Evolutionary conservation across 2,888 invertebrate species (phyloP).

Genomic region (Eristalis intricaria): DNA sequence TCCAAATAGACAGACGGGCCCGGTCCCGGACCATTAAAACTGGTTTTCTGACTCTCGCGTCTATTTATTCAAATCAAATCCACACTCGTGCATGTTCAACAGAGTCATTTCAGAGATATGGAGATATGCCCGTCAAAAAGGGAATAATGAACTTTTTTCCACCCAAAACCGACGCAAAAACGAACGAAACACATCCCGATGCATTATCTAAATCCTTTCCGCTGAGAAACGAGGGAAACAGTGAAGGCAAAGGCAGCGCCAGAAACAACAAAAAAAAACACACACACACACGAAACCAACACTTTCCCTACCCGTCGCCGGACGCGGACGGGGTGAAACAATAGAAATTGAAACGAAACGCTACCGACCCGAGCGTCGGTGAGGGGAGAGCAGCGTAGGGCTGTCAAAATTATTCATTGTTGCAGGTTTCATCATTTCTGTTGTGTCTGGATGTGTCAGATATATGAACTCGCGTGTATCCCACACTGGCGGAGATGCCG

Average conservation of each 20-base stretch:
- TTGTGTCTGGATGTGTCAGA: conserved; percentile 64
- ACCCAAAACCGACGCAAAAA: conserved; percentile 17
- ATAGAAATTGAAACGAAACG: conserved; percentile 53
- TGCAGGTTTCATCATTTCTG: conserved; percentile 60
- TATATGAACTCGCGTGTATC: conserved; percentile 60
- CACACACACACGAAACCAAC: conserved; percentile 17
- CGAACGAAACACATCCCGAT: conserved; percentile 46
- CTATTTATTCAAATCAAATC: conserved; percentile 70
- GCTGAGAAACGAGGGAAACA: not conserved
- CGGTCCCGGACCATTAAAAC: conserved; percentile 52
- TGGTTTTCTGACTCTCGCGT: conserved; percentile 42
- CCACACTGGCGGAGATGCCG: conserved; percentile 28
- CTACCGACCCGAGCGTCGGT: not conserved
- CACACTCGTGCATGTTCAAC: conserved; percentile 45
- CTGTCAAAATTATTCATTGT: conserved; percentile 72
- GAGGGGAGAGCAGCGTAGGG: conserved; percentile 29
- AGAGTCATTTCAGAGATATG: conserved; percentile 38
- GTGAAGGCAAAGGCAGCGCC: not conserved
- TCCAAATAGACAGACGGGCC: conserved; percentile 59
- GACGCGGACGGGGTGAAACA: conserved; percentile 53
- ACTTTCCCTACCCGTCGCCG: conserved; percentile 50
- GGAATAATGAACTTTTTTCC: conserved; percentile 41
- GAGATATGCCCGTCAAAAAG: conserved; percentile 49
- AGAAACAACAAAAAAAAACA: not conserved
- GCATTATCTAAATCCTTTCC: conserved; percentile 69